Evolutionary conservation across 2,797 vertebrate genomes (phyloP).

Genomic region (Crenichthys baileyi): DNA sequence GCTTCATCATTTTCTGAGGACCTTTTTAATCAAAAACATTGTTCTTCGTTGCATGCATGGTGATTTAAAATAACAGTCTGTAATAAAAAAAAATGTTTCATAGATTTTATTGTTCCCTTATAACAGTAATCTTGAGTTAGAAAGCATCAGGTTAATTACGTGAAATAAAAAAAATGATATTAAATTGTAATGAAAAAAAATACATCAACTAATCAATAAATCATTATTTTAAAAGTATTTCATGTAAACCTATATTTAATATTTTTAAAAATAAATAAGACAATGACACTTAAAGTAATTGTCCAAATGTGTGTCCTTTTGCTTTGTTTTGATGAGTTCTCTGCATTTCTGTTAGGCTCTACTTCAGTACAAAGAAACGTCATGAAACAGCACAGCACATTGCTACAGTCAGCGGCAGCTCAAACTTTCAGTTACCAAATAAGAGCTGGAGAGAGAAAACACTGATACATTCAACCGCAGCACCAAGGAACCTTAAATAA

Average conservation of each 20-base stretch:
- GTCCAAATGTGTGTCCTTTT: background rate
- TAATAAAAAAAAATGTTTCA: background rate
- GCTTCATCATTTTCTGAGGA: background rate
- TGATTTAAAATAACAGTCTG: conserved; percentile 28
- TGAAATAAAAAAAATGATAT: conserved; percentile 32
- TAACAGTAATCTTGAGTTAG: conserved; percentile 35
- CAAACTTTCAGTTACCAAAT: background rate
- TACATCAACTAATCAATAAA: conserved; percentile 30
- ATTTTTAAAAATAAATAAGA: conserved; percentile 5
- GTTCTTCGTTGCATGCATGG: background rate
- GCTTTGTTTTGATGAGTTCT: background rate
- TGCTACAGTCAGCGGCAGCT: conserved; percentile 1
- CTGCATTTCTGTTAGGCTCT: background rate
- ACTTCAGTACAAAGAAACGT: background rate
- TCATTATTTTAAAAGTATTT: conserved; percentile 29
- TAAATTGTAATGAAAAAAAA: conserved; percentile 16
- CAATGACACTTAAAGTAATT: background rate
- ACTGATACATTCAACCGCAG: conserved; percentile 2
- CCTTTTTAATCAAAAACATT: background rate
- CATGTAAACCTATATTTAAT: conserved; percentile 36
- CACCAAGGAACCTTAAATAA: conserved; percentile 4
- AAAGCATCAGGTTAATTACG: conserved; percentile 29
- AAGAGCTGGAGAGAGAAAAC: background rate
- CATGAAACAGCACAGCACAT: background rate
- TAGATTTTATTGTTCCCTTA: conserved; percentile 55